Conservation (phyloP, 1,140 invertebrate genomes). For the Micrasema longulum region DNA sequence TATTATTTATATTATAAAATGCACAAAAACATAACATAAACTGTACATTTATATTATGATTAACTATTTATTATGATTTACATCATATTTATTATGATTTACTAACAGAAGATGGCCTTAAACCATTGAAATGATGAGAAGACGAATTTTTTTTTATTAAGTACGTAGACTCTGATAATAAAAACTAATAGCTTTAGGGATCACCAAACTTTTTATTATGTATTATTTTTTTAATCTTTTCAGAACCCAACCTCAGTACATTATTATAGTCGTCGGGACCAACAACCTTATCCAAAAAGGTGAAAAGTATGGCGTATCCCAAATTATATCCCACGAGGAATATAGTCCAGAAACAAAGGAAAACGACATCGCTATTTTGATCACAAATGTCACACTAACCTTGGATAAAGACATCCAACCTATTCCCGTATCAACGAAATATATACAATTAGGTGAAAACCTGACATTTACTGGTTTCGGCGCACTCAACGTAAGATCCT, state of each 20-base stretch:
- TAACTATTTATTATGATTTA: too few relatives aligned
- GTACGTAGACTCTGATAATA: too few relatives aligned
- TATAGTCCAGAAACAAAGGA: slow-evolving; percentile 44
- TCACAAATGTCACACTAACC: slow-evolving; percentile 27
- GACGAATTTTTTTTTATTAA: too few relatives aligned
- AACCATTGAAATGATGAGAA: too few relatives aligned
- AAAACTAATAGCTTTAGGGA: too few relatives aligned
- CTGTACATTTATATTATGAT: too few relatives aligned
- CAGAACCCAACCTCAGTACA: slow-evolving; percentile 38
- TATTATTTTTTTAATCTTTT: too few relatives aligned
- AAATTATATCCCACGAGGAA: slow-evolving; percentile 40
- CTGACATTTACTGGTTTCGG: slow-evolving; percentile 50
- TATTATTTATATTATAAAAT: too few relatives aligned
- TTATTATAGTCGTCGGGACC: slow-evolving; percentile 41
- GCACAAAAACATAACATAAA: too few relatives aligned
- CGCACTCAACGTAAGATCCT: slow-evolving; percentile 29
- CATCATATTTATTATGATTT: too few relatives aligned
- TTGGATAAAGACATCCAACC: slow-evolving; percentile 21
- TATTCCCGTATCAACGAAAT: slow-evolving; percentile 17
- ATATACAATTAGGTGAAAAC: slow-evolving; percentile 9
- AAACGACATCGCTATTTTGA: slow-evolving; percentile 48
- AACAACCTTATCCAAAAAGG: slow-evolving; percentile 22
- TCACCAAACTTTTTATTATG: too few relatives aligned
- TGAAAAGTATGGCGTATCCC: slow-evolving; percentile 37
- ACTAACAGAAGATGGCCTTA: too few relatives aligned